Conservation (phyloP, 2,888 invertebrate genomes). For the Parnassius smintheus region DNA sequence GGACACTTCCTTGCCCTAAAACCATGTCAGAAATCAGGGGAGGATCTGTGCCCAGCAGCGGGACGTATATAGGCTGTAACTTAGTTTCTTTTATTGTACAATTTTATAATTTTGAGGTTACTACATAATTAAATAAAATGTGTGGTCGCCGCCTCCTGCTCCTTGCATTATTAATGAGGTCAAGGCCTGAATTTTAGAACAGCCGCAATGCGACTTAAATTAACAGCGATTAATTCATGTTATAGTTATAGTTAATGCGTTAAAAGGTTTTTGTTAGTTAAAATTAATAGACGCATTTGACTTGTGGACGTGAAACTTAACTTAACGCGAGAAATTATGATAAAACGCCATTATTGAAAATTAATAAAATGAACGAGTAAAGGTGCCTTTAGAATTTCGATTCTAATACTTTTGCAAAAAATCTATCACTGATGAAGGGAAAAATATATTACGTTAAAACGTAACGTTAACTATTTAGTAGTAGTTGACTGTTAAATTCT, state of each 20-base stretch:
- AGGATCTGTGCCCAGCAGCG: too few species aligned
- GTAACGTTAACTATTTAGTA: too few species aligned
- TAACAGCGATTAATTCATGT: slow-evolving; percentile 34
- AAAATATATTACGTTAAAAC: too few species aligned
- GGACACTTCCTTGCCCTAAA: too few species aligned
- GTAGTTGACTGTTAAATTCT: too few species aligned
- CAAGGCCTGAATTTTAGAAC: slow-evolving; percentile 58
- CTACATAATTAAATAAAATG: slow-evolving; percentile 34
- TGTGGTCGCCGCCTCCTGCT: slow-evolving; percentile 44
- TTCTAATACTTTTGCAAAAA: too few species aligned
- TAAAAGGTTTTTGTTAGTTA: slow-evolving; percentile 28
- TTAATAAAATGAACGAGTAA: too few species aligned
- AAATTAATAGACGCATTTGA: slow-evolving; percentile 13
- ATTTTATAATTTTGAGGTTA: slow-evolving; percentile 14
- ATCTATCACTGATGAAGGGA: too few species aligned
- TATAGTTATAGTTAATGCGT: slow-evolving; percentile 32
- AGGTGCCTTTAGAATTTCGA: too few species aligned
- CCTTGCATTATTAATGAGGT: slow-evolving; percentile 71
- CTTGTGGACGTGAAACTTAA: slow-evolving; percentile 5
- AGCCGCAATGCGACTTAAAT: slow-evolving; percentile 42
- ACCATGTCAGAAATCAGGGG: too few species aligned
- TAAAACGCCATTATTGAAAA: too few species aligned
- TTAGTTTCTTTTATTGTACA: neutral
- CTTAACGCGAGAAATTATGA: neutral
- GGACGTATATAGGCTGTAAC: too few species aligned